phyloP scores from a whole-genome alignment of 2,888 invertebrate species.

The Thumatha senex region DNA sequence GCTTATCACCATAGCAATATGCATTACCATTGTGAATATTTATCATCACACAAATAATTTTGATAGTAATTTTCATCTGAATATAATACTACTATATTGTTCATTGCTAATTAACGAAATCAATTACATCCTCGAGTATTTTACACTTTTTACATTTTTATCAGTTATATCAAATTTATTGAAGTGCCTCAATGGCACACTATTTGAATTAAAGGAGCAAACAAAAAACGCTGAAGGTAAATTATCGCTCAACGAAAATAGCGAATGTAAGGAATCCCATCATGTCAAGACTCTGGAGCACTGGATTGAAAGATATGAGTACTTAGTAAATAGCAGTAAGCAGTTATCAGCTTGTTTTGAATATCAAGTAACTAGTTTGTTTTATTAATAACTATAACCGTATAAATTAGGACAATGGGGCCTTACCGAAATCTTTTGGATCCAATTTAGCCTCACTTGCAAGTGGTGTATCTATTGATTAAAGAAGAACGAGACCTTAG shows the following conservation, averaged over 20 bases:
- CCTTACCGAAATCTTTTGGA: too few species aligned
- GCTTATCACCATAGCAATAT: not conserved
- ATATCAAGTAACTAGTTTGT: constrained; percentile 2
- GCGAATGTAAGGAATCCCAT: not conserved
- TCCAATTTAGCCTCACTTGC: too few species aligned
- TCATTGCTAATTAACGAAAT: not conserved
- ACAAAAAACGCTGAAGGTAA: not conserved
- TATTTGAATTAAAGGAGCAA: not conserved
- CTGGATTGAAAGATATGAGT: not conserved
- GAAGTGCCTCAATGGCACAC: not conserved
- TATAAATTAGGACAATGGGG: too few species aligned
- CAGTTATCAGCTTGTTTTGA: constrained; percentile 3
- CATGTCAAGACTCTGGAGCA: not conserved
- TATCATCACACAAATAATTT: not conserved
- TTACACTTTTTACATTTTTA: not conserved
- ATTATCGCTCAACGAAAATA: not conserved
- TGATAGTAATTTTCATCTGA: not conserved
- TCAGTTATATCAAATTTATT: not conserved
- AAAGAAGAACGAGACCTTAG: too few species aligned
- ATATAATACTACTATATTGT: not conserved
- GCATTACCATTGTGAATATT: not conserved
- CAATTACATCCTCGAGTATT: not conserved
- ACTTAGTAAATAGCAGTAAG: not conserved
- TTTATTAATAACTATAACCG: not conserved
- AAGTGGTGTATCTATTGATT: too few species aligned